Percentiles rank a stretch among this genome's conserved stretches.
These are phyloP conservation scores for Hystrix cristata DNA, from an alignment of 2,113 vertebrate genomes.

Conservation along the genomic window DNA sequence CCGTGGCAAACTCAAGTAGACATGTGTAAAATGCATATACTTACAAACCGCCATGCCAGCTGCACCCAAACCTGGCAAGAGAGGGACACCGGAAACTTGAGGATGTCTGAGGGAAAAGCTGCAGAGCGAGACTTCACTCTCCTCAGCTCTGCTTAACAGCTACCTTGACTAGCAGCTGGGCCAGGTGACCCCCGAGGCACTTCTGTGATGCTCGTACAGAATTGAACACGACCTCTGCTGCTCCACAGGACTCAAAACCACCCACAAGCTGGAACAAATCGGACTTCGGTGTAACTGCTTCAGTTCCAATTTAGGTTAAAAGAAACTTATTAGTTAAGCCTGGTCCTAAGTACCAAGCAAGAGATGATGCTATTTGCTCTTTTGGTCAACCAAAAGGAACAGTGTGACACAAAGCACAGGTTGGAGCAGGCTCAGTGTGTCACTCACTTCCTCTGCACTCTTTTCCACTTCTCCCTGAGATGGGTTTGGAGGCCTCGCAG, in stretches of 20 bases:
- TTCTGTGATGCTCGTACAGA: background rate
- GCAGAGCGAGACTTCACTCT: background rate
- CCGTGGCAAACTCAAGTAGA: background rate
- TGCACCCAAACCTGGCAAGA: background rate
- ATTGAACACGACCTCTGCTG: background rate
- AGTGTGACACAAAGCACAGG: background rate
- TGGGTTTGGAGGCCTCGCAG: slow-evolving; percentile 67
- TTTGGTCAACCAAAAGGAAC: slow-evolving; percentile 67
- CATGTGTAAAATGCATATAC: background rate
- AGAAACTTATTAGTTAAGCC: slow-evolving; percentile 24
- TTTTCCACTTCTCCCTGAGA: slow-evolving; percentile 71
- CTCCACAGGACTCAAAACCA: background rate
- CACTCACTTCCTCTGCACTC: slow-evolving; percentile 24
- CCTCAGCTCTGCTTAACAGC: background rate
- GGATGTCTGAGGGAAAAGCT: background rate
- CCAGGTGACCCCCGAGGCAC: background rate
- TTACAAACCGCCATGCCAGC: background rate
- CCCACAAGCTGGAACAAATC: background rate
- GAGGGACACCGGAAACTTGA: background rate
- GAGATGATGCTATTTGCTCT: slow-evolving; percentile 55
- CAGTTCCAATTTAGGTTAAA: background rate
- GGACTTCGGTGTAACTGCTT: background rate
- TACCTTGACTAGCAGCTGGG: background rate
- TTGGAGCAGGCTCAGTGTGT: background rate
- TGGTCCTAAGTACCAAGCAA: background rate